Evolutionary conservation across 1,140 invertebrate genomes (phyloP), one percentile per base, ranked within the genome.

Genomic region (Calosoma granatense): DNA sequence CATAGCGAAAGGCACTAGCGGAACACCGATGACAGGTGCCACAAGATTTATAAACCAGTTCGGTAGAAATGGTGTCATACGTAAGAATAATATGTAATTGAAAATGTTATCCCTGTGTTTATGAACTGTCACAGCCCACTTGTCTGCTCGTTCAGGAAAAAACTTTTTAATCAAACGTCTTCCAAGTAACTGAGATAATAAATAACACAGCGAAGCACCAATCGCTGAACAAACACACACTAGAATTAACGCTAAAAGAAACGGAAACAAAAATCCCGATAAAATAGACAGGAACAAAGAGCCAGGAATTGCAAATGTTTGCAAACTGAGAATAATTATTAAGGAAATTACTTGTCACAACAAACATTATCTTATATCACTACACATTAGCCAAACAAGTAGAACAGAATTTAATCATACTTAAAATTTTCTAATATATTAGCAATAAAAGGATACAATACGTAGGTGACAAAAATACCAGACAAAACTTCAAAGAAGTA

Each of bases 31-130:
- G 14, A 99, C 87, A 22, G 97, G 97, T 59, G 96, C 92, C 2
- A 90, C 85, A 62, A 99, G 82, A 76, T 99, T 99, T 63, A 99
- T 99, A 74, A 99, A 98, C 97, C 97, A 99, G 75, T 99, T 99
- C 2, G 97, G 97, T 56, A 99, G 75, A 64, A 99, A 88, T 53
- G 97, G 97, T 14, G 97, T 99, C 58, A 99, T 90, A 61, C 97
- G 82, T 41, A 99, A 78, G 73, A 99, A 99, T 66, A 99, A 99
- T 95, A 61, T 57, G 70, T 99, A 99, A 75, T 94, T 95, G 12
- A 98, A 81, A 56, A 99, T 75, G 73, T 97, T 86, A 58, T 92
- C 83, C 61, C 82, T 78, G 67, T 99, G 94, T 63, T 87, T 90
- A 23, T 84, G 76, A 56, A 97, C 91, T 67, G 88, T 84, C 22